Evolutionary conservation across 2,113 vertebrate species (phyloP).

Genomic region (Oryzias javanicus): DNA sequence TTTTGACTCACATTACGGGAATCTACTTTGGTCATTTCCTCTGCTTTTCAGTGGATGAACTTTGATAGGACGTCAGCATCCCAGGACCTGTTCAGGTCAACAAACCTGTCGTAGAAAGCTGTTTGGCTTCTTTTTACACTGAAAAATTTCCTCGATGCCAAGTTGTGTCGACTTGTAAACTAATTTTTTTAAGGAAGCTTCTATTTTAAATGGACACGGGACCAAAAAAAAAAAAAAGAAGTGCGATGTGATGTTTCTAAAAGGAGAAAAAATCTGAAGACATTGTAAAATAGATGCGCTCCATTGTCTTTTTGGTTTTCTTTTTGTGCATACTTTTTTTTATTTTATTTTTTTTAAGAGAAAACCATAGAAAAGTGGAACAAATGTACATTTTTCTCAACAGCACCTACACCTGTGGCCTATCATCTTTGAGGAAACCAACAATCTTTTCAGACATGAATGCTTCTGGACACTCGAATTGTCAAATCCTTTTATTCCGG

Average conservation of each 20-base stretch:
- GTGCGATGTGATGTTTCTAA: constrained; percentile 45
- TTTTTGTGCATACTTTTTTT: constrained; percentile 30
- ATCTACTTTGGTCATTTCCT: constrained; percentile 10
- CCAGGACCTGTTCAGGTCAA: constrained; percentile 47
- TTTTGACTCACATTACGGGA: constrained; percentile 31
- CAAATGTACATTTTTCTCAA: constrained; percentile 37
- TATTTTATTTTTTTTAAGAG: not conserved
- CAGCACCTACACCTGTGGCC: constrained; percentile 49
- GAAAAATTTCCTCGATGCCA: constrained; percentile 53
- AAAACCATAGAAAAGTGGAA: not conserved
- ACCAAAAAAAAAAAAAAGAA: constrained; percentile 48
- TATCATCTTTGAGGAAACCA: constrained; percentile 41
- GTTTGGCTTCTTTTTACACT: constrained; percentile 44
- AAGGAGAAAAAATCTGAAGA: constrained; percentile 34
- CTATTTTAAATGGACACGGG: constrained; percentile 69
- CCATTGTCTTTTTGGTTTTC: constrained; percentile 31
- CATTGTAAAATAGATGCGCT: constrained; percentile 51
- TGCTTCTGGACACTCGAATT: constrained; percentile 59
- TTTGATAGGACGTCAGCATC: no score
- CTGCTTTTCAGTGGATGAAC: not conserved
- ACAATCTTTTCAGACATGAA: constrained; percentile 36
- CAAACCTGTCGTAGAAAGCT: constrained; percentile 47
- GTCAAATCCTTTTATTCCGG: constrained; percentile 43
- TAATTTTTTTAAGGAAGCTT: constrained; percentile 69
- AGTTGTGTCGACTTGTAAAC: constrained; percentile 63